Evolutionary conservation across 2,888 invertebrate species (phyloP), one percentile per base, ranked within the genome.

Genomic region (Blastobasis adustella): DNA sequence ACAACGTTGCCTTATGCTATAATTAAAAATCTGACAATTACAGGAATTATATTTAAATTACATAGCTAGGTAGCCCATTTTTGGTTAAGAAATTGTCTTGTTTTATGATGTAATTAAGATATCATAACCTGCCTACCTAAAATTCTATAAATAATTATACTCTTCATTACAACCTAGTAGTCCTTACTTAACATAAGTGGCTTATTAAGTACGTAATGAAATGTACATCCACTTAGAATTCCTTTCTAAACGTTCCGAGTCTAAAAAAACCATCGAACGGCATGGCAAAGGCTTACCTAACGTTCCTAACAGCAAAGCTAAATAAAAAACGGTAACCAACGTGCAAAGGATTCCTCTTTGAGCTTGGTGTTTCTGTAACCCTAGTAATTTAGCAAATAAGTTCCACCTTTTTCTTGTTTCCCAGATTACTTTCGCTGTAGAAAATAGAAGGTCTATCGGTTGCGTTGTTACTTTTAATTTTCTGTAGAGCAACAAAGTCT

Each of bases 311-410:
- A 48, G 23, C 9, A 49, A 45, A 38, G 9, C 10, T 44, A 39
- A 62, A 66, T 62, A 68, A 70, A 69, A 69, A 69, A 63, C 63
- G 66, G 58, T 58, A 53, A 59, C 49, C 53, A 51, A 45, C 58
- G 49, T 39, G 57, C 56, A 58, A 58, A 54, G 62, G 67, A 66
- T 63, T 61, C 58, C 53, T 57, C 56, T 49, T 54, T 46, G 54
- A 58, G 44, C 57, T 55, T 51, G 56, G 56, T n/a, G n/a, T 55
- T 65, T 64, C 63, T 59, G 66, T 58, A 63, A 63, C 62, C 64
- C 62, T 60, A 61, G 70, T 69, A 67, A 75, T 73, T 72, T 73
- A 65, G 67, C 68, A 69, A 66, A 67, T 67, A 66, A 66, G 67
- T 61, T 56, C 66, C 63, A 67, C 70, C 70, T 73, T 72, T 74